Base-by-base conservation (phyloP, 2,797 vertebrate genomes). In the Gymnodraco acuticeps region DNA sequence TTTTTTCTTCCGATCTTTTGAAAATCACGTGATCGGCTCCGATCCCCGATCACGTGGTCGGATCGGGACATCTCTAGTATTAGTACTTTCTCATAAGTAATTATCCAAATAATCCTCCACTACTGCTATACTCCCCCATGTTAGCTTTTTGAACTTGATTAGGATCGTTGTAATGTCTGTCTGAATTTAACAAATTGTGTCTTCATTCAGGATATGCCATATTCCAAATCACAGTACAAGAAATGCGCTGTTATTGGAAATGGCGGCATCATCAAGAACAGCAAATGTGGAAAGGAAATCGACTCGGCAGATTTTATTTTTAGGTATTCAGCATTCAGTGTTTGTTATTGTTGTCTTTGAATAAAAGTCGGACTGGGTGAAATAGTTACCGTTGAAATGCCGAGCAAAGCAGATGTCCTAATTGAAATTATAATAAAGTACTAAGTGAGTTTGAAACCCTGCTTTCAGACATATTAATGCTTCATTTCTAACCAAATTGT, bases 181-280 rank as follows among this genome's bases (percentile, higher is more conserved):
- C 27, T 27, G 27, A 27, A 27, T 27, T 27, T 27, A 77, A 65
- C 43, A 2, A 41, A 27, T 31, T 6, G 0, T 64, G 11, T 83
- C 61, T 86, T 73, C 81, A 80, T 83, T 43, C 81, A 99, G 98
- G 98, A 99, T 67, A 99, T 99, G 98, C 98, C 98, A 0, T 99
- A 97, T 90, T 96, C 96, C 68, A 97, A 97, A 76, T 98, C 97
- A 13, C 98, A 99, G 94, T 99, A 97, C 84, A 99, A 98, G 95
- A 99, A 96, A 80, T 99, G 98, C 63, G 98, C 98, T 0, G 98
- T 99, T 47, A 96, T 99, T 70, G 98, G 98, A 87, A 99, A 99
- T 0, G 98, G 98, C n/a, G 98, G 98, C 48, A 99, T 99, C 85
- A 94, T 99, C 79, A 99, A 98, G 92, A 97, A 97, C 95, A 99